A percentile compares a stretch with the other conserved stretches of the same genome.
These are phyloP conservation scores for Siderastrea radians DNA, from an alignment of 92 coral and sea anemone species.

Conservation along the genomic window DNA sequence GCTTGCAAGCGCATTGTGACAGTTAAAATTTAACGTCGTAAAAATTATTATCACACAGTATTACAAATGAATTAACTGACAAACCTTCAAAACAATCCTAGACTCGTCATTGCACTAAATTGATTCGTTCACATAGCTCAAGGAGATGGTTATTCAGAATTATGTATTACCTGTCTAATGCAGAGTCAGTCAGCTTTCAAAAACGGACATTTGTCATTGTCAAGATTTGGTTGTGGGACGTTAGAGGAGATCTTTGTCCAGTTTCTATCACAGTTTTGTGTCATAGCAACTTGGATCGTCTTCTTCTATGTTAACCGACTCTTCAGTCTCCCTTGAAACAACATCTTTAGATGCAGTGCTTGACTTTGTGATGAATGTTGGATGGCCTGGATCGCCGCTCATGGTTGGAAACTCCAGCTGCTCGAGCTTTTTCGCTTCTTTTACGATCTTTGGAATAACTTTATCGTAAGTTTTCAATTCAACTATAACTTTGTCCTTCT, in stretches of 20 bases:
- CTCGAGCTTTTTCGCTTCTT: slow-evolving; percentile 1
- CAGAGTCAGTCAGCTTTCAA: neutral
- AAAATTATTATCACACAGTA: no score
- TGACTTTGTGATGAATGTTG: neutral
- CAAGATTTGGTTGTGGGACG: neutral
- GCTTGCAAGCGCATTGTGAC: no score
- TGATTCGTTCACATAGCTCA: no score
- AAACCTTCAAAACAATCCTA: no score
- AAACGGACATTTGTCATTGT: neutral
- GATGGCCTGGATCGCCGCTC: neutral
- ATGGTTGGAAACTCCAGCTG: neutral
- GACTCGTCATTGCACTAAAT: no score
- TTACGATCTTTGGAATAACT: slow-evolving; percentile 23
- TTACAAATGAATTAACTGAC: no score
- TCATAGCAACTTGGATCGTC: slow-evolving; percentile 4
- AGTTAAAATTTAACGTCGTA: no score
- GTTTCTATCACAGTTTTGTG: slow-evolving; percentile 18
- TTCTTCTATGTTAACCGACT: slow-evolving; percentile 2
- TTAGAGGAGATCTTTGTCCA: neutral
- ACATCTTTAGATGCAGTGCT: neutral
- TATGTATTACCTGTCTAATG: no score
- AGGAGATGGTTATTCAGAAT: no score
- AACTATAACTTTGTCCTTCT: slow-evolving; percentile 7
- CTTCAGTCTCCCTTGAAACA: neutral
- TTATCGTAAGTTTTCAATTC: slow-evolving; percentile 28